phyloP scores from a whole-genome alignment of 64 coral and sea anemone genomes.

The Porites lutea region DNA sequence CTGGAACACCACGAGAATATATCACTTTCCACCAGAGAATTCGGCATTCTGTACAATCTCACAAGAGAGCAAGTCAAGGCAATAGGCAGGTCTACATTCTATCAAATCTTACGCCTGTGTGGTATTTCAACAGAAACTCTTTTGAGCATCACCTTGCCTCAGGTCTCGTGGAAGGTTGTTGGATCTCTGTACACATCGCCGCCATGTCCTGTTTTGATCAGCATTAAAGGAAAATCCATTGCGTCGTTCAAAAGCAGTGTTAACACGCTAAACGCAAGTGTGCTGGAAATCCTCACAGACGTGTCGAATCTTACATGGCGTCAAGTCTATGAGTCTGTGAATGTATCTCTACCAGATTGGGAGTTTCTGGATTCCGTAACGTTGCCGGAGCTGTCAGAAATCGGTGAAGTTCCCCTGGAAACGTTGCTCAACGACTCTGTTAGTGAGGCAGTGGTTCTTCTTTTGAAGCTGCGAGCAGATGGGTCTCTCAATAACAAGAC shows the following conservation, averaged over 20 bases:
- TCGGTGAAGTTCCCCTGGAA: neutral
- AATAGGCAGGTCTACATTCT: slow-evolving; percentile 52
- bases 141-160: slow-evolving; percentile 26
- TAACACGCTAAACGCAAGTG: slow-evolving; percentile 29
- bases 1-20: slow-evolving; percentile 21
- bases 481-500: slow-evolving; percentile 31
- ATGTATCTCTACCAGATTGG: slow-evolving; percentile 58
- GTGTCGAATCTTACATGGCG: slow-evolving; percentile 45
- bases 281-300: slow-evolving; percentile 45
- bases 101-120: slow-evolving; percentile 66
- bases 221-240: slow-evolving; percentile 70
- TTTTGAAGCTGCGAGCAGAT: slow-evolving; percentile 21
- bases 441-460: slow-evolving; percentile 27
- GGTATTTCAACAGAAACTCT: slow-evolving; percentile 29
- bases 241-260: slow-evolving; percentile 10
- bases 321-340: neutral
- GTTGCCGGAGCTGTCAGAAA: slow-evolving; percentile 33
- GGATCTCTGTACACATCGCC: slow-evolving; percentile 3
- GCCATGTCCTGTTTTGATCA: slow-evolving; percentile 52
- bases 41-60: slow-evolving; percentile 77
- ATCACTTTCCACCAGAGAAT: slow-evolving; percentile 34
- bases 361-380: slow-evolving; percentile 70
- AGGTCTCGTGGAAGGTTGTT: slow-evolving; percentile 39
- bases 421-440: slow-evolving; percentile 46
- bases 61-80: slow-evolving; percentile 55